Evolutionary conservation across 1,140 invertebrate species (phyloP).

Genomic region (Hermatobates lingyangjiaoensis): DNA sequence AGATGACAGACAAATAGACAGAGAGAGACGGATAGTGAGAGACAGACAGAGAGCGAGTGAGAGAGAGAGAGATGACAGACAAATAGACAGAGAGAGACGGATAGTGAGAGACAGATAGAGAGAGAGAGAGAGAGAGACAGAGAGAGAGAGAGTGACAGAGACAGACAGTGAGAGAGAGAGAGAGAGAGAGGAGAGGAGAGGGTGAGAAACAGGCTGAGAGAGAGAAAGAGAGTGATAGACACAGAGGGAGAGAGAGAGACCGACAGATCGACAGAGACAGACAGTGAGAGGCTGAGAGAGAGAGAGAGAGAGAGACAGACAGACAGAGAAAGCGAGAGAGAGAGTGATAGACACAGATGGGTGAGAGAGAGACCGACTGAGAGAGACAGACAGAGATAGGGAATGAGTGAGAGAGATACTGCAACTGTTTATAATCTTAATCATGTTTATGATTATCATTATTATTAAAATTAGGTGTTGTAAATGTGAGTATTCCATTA

Average conservation of each 20-base stretch:
- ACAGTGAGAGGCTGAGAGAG: too few relatives aligned
- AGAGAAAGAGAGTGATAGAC: conserved; percentile 1
- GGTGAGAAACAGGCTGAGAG: background rate
- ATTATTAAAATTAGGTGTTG: too few relatives aligned
- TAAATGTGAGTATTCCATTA: too few relatives aligned
- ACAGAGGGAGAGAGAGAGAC: conserved; percentile 10
- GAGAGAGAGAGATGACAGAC: background rate
- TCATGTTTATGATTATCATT: too few relatives aligned
- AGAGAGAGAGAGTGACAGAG: background rate
- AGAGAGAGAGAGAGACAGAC: conserved; percentile 19
- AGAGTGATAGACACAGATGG: conserved; percentile 17
- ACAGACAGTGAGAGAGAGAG: background rate
- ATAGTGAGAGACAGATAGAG: background rate
- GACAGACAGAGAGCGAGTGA: conserved; percentile 1
- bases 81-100: too few relatives aligned
- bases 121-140: conserved; percentile 2
- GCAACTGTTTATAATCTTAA: too few relatives aligned
- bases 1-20: conserved; percentile 7
- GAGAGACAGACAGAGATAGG: too few relatives aligned
- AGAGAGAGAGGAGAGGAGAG: conserved; percentile 17
- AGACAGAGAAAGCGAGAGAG: conserved; percentile 17
- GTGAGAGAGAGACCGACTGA: conserved; percentile 12
- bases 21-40: conserved; percentile 2
- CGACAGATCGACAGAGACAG: conserved; percentile 12
- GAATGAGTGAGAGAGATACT: too few relatives aligned